phyloP scores from a whole-genome alignment of 2,888 invertebrate genomes.

The Thera obeliscata region DNA sequence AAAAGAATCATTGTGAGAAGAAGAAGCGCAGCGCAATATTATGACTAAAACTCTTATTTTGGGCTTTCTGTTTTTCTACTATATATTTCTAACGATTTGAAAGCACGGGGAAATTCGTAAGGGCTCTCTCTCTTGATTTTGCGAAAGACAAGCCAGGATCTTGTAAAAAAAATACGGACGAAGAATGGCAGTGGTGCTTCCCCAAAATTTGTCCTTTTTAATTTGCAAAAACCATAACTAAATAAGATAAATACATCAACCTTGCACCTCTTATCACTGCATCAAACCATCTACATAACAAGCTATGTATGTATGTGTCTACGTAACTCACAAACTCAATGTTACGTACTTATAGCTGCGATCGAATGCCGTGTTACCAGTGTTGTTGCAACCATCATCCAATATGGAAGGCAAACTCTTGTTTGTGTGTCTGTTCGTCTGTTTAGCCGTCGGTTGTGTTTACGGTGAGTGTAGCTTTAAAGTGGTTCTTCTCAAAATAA shows the following conservation, averaged over 20 bases:
- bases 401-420: conserved; percentile 37
- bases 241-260: conserved; percentile 16
- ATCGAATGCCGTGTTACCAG: conserved; percentile 25
- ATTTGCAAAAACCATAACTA: background rate
- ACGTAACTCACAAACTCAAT: background rate
- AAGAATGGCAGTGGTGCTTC: background rate
- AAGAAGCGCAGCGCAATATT: too few relatives aligned
- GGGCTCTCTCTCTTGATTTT: too few relatives aligned
- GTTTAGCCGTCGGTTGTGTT: conserved; percentile 30
- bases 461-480: conserved; percentile 34
- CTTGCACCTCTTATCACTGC: conserved; percentile 27
- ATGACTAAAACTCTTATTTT: too few relatives aligned
- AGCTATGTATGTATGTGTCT: conserved; percentile 6
- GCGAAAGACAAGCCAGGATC: too few relatives aligned
- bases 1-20: too few relatives aligned
- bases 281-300: conserved; percentile 8
- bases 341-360: conserved; percentile 33
- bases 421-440: conserved; percentile 38
- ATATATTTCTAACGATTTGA: too few relatives aligned
- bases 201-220: background rate
- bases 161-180: background rate
- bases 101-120: too few relatives aligned
- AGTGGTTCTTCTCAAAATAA: background rate
- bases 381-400: conserved; percentile 30
- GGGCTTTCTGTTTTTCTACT: too few relatives aligned